Conservation (phyloP, 2,797 vertebrate species). For the Pseudomugil gertrudae region DNA sequence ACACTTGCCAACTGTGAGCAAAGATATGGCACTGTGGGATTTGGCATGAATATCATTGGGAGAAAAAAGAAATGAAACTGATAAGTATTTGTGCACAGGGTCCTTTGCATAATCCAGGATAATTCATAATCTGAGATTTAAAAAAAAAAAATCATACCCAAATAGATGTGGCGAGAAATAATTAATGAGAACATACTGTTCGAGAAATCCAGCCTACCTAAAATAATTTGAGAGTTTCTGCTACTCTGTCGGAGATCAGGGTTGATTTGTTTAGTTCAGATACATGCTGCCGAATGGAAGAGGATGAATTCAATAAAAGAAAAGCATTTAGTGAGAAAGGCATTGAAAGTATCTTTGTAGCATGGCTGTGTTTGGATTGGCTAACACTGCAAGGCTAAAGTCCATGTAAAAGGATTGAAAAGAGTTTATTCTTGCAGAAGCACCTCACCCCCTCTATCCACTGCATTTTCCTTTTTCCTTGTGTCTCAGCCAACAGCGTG, state of each 20-base stretch:
- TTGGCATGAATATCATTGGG: slow-evolving; percentile 85
- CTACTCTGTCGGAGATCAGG: slow-evolving; percentile 31
- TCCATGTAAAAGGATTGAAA: slow-evolving; percentile 12
- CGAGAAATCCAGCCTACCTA: slow-evolving; percentile 32
- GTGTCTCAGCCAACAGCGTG: slow-evolving; percentile 43
- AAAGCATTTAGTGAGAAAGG: neutral
- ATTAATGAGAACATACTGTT: slow-evolving; percentile 61
- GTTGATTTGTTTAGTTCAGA: slow-evolving; percentile 24
- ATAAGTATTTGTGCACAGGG: slow-evolving; percentile 82
- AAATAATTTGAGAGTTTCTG: slow-evolving; percentile 41
- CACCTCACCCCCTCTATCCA: slow-evolving; percentile 9
- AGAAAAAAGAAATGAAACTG: slow-evolving; percentile 87
- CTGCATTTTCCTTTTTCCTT: slow-evolving; percentile 26
- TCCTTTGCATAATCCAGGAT: slow-evolving; percentile 85
- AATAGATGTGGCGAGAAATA: slow-evolving; percentile 63
- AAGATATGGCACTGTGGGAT: slow-evolving; percentile 89
- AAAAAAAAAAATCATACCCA: slow-evolving; percentile 67
- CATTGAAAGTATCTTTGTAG: neutral
- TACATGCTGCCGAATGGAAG: neutral
- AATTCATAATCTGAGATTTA: slow-evolving; percentile 81
- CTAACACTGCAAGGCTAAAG: slow-evolving; percentile 17
- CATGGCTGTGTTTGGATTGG: slow-evolving; percentile 37
- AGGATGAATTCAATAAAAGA: neutral
- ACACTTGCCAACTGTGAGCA: slow-evolving; percentile 92
- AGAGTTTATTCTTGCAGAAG: slow-evolving; percentile 34